These are phyloP conservation scores for Sipha maydis DNA, from an alignment of 2,888 invertebrate species.

Conservation along the genomic window DNA sequence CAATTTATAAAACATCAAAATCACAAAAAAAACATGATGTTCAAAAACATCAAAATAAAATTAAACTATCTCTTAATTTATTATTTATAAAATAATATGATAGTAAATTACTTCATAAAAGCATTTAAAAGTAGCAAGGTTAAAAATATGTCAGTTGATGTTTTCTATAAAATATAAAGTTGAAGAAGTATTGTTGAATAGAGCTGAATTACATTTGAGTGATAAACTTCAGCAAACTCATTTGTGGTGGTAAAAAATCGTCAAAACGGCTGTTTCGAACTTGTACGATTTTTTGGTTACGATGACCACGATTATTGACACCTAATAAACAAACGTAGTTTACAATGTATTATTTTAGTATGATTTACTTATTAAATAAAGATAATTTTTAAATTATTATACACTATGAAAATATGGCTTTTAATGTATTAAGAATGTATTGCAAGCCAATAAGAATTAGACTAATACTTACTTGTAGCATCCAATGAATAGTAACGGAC, in stretches of 20 bases:
- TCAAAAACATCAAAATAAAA: not conserved
- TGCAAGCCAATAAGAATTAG: no score
- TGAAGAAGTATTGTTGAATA: not conserved
- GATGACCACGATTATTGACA: slow-evolving; percentile 31
- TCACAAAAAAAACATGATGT: no score
- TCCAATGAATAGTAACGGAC: slow-evolving; percentile 63
- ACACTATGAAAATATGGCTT: no score
- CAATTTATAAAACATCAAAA: not conserved
- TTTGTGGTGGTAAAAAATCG: slow-evolving; percentile 26
- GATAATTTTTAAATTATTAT: not conserved
- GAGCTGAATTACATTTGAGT: not conserved
- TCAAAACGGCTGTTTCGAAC: slow-evolving; percentile 24
- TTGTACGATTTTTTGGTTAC: slow-evolving; percentile 46
- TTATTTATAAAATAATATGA: not conserved
- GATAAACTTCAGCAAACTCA: slow-evolving; percentile 30
- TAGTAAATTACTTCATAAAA: not conserved
- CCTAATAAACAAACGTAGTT: slow-evolving; percentile 4
- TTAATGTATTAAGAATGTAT: no score
- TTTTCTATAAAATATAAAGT: not conserved
- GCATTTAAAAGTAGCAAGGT: not conserved
- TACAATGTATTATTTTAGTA: no score
- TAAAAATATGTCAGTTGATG: not conserved
- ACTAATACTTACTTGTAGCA: slow-evolving; percentile 58
- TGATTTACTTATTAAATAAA: not conserved
- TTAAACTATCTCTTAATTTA: not conserved